These are phyloP conservation scores for Acanthoscelides obtectus DNA, from an alignment of 2,888 invertebrate genomes.

Conservation along the genomic window DNA sequence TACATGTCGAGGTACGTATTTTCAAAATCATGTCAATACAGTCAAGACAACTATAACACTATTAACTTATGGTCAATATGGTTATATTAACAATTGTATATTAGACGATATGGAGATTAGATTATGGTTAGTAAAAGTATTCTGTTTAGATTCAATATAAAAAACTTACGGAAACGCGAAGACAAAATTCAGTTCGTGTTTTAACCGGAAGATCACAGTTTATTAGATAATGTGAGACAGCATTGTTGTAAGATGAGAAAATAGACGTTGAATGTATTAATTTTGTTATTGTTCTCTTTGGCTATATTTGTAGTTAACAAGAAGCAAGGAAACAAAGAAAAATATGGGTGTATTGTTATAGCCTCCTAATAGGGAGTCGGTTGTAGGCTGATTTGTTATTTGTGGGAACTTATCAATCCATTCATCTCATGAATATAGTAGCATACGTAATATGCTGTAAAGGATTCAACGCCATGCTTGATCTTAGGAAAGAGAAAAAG, in stretches of 20 bases:
- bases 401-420: background rate
- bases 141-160: no score
- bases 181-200: background rate
- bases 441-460: no score
- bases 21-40: no score
- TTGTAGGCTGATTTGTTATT: background rate
- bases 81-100: no score
- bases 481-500: no score
- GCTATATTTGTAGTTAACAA: background rate
- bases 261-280: background rate
- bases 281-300: background rate
- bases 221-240: background rate
- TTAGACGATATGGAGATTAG: no score
- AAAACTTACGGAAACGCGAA: background rate
- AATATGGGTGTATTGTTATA: background rate
- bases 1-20: no score
- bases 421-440: background rate
- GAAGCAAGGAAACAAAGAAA: background rate
- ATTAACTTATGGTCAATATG: no score
- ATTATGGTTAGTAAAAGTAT: no score
- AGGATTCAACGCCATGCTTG: no score
- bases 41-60: no score
- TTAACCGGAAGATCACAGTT: background rate
- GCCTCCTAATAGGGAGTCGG: background rate
- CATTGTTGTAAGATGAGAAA: background rate